These are phyloP conservation scores for Lateolabrax maculatus DNA, from an alignment of 2,797 vertebrate species.

Conservation along the genomic window DNA sequence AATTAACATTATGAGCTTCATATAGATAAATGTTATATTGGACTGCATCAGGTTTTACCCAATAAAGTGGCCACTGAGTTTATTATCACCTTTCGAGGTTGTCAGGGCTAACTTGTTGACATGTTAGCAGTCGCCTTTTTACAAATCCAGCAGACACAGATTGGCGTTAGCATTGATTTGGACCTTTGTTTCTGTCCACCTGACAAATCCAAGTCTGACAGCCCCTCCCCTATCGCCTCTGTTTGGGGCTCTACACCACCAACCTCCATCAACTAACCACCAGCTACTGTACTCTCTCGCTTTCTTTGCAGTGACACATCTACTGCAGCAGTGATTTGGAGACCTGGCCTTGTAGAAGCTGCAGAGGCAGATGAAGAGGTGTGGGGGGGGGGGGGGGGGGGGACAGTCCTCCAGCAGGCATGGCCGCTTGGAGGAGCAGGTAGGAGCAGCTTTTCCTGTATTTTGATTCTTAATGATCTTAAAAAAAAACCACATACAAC, in stretches of 20 bases:
- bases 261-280: not conserved
- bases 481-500: not conserved
- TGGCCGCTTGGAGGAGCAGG: constrained; percentile 1
- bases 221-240: too few species aligned
- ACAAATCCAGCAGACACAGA: not conserved
- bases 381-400: too few species aligned
- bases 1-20: too few species aligned
- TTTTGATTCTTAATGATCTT: not conserved
- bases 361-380: constrained; percentile 6
- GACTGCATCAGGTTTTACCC: not conserved
- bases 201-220: too few species aligned
- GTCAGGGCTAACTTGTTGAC: not conserved
- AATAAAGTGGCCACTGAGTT: not conserved
- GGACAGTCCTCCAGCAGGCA: not conserved
- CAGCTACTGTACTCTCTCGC: not conserved
- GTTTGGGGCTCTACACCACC: not conserved
- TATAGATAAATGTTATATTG: too few species aligned
- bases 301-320: not conserved
- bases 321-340: constrained; percentile 15
- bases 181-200: not conserved
- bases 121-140: not conserved
- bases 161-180: not conserved
- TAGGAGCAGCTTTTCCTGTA: constrained; percentile 5
- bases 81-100: not conserved
- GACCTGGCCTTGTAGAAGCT: constrained; percentile 11